These are phyloP conservation scores for Mechanitis messenoides DNA, from an alignment of 2,888 invertebrate species.

Conservation along the genomic window DNA sequence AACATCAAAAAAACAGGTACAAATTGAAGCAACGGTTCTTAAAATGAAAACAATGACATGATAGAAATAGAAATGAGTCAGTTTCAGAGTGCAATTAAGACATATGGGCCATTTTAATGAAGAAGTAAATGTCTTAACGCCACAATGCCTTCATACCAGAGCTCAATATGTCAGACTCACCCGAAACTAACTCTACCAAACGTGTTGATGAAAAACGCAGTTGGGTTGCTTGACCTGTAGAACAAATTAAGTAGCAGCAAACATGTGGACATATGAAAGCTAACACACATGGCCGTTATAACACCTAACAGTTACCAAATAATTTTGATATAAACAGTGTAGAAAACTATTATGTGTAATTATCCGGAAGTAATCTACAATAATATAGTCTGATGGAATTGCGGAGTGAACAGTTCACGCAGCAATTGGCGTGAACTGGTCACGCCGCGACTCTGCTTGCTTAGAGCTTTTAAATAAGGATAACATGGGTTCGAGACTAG, in stretches of 20 bases:
- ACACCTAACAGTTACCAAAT: slow-evolving; percentile 28
- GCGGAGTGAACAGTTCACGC: no score
- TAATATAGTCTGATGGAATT: no score
- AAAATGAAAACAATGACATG: slow-evolving; percentile 19
- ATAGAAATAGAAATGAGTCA: slow-evolving; percentile 52
- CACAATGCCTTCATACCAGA: slow-evolving; percentile 74
- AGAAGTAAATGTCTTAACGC: slow-evolving; percentile 63
- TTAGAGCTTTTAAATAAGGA: no score
- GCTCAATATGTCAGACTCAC: slow-evolving; percentile 79
- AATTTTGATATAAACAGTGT: background rate
- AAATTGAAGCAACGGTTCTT: slow-evolving; percentile 13
- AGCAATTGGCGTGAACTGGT: no score
- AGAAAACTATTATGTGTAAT: no score
- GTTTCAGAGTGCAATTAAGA: slow-evolving; percentile 74
- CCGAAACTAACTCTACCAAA: slow-evolving; percentile 83
- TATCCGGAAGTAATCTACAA: no score
- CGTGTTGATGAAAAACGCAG: slow-evolving; percentile 83
- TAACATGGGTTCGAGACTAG: no score
- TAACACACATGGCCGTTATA: slow-evolving; percentile 55
- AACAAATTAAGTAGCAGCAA: slow-evolving; percentile 77
- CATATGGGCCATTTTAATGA: slow-evolving; percentile 58
- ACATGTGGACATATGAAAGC: slow-evolving; percentile 62
- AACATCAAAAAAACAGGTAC: slow-evolving; percentile 11
- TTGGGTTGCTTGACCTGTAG: slow-evolving; percentile 83
- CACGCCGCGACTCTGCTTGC: no score